These are phyloP conservation scores for Apostichopus japonicus DNA, from an alignment of 35 echinoderm and acorn worm genomes.

Conservation along the genomic window DNA sequence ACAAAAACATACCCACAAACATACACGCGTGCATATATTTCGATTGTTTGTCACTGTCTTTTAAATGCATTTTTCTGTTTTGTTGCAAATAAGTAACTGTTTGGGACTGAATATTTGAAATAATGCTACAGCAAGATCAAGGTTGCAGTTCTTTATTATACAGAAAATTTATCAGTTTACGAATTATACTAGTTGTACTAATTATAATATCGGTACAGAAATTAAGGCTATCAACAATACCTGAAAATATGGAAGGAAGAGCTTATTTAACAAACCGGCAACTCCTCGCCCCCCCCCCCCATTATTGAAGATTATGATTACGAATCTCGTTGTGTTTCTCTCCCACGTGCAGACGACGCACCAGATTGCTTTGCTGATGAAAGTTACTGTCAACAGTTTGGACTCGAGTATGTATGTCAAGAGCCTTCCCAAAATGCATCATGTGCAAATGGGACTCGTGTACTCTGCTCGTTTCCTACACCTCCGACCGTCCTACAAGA, in stretches of 20 bases:
- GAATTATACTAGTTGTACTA: not conserved
- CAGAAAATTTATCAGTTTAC: too few species aligned
- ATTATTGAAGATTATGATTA: conserved; percentile 48
- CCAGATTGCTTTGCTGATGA: conserved; percentile 64
- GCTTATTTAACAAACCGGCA: not conserved
- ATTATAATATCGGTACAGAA: too few species aligned
- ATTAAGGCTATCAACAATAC: too few species aligned
- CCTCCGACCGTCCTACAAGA: conserved; percentile 38
- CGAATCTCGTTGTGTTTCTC: not conserved
- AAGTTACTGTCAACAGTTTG: conserved; percentile 76
- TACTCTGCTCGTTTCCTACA: conserved; percentile 59
- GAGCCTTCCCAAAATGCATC: conserved; percentile 33
- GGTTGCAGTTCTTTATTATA: too few species aligned
- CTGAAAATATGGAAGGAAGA: too few species aligned
- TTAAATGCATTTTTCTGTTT: too few species aligned
- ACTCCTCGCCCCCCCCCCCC: conserved; percentile 15
- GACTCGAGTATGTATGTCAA: conserved; percentile 75
- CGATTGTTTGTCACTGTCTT: too few species aligned
- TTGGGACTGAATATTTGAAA: conserved; percentile 64
- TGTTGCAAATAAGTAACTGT: too few species aligned
- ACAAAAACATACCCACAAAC: too few species aligned
- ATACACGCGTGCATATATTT: too few species aligned
- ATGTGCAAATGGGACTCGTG: conserved; percentile 61
- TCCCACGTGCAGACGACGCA: conserved; percentile 73
- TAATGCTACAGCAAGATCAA: too few species aligned